Percentiles rank a stretch among this genome's conserved stretches.
Conservation (phyloP, 2,888 invertebrate species). For the Chalcis sispes region DNA sequence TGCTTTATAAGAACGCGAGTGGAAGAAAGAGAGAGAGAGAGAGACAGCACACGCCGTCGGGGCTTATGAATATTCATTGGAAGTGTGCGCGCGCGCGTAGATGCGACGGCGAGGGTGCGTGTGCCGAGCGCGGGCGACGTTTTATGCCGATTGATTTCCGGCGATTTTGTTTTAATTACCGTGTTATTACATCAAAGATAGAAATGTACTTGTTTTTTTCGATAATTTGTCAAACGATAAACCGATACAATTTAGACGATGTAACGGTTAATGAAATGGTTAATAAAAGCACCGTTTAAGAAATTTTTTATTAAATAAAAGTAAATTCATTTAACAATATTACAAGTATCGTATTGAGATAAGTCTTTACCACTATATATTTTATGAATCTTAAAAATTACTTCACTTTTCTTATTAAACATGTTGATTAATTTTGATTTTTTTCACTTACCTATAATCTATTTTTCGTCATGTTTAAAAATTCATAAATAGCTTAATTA, state of each 20-base stretch:
- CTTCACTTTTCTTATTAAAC: neutral
- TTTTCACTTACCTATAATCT: too few relatives aligned
- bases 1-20: neutral
- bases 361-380: neutral
- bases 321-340: neutral
- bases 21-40: neutral
- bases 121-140: too few relatives aligned
- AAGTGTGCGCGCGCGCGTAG: too few relatives aligned
- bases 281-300: neutral
- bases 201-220: neutral
- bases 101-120: too few relatives aligned
- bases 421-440: neutral
- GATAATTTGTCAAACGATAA: constrained; percentile 25
- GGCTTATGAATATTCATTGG: constrained; percentile 41
- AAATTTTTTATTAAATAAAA: neutral
- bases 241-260: neutral
- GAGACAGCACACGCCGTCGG: too few relatives aligned
- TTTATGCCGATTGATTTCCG: constrained; percentile 25
- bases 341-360: neutral
- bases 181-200: neutral
- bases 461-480: too few relatives aligned
- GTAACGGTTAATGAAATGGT: neutral
- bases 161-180: constrained; percentile 32
- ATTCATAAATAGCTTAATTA: too few relatives aligned
- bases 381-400: neutral